Percentiles rank a stretch among this genome's conserved stretches.
Evolutionary conservation across 2,888 invertebrate species (phyloP).

Genomic region (Aphodius granarius): DNA sequence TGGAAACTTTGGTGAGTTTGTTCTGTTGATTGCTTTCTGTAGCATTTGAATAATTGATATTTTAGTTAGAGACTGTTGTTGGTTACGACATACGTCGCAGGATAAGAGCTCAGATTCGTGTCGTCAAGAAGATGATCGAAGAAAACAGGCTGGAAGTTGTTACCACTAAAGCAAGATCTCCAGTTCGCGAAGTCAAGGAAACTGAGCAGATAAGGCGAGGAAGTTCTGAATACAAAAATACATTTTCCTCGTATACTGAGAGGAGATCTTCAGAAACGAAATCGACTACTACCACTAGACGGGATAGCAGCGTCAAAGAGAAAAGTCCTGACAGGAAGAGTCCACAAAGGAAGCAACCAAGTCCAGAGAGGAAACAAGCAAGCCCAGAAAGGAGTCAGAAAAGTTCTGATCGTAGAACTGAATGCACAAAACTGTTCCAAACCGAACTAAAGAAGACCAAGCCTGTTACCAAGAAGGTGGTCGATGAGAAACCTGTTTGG

Average conservation of each 20-base stretch:
- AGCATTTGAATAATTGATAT: slow-evolving; percentile 34
- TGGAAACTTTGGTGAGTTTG: slow-evolving; percentile 70
- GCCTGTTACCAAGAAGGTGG: slow-evolving; percentile 49
- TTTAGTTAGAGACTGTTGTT: slow-evolving; percentile 72
- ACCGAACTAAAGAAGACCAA: slow-evolving; percentile 44
- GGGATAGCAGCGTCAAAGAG: not conserved
- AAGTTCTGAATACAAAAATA: not conserved
- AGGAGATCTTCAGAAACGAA: not conserved
- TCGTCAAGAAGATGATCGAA: slow-evolving; percentile 64
- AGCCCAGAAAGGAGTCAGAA: slow-evolving; percentile 13
- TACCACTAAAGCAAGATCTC: slow-evolving; percentile 37
- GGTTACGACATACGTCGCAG: slow-evolving; percentile 77
- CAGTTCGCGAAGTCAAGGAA: not conserved
- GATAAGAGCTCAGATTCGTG: slow-evolving; percentile 75
- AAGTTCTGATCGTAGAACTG: slow-evolving; percentile 35
- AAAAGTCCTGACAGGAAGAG: not conserved
- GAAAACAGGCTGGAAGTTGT: slow-evolving; percentile 44
- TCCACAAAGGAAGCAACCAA: slow-evolving; percentile 8
- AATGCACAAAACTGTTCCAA: slow-evolving; percentile 33
- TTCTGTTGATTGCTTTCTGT: slow-evolving; percentile 13
- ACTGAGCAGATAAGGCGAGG: not conserved
- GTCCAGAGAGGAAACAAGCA: slow-evolving; percentile 15
- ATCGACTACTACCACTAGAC: not conserved
- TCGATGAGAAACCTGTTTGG: slow-evolving; percentile 65
- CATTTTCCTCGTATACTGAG: not conserved